These are phyloP conservation scores for Nebria brevicollis DNA, from an alignment of 2,888 invertebrate species.

Conservation along the genomic window DNA sequence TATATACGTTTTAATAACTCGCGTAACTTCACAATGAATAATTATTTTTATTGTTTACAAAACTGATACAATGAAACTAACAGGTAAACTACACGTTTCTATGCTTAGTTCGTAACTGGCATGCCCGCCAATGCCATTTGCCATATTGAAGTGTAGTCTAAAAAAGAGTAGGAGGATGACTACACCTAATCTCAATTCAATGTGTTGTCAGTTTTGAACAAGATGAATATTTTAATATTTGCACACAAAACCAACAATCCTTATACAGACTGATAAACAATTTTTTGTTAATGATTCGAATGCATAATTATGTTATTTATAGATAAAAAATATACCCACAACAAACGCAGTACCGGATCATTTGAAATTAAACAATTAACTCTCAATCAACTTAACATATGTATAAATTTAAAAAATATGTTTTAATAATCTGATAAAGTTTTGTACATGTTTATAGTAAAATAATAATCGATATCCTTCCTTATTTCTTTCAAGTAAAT, in stretches of 20 bases:
- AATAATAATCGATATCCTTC: neutral
- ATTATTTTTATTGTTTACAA: neutral
- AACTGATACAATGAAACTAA: neutral
- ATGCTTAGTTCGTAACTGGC: neutral
- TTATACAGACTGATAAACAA: constrained; percentile 12
- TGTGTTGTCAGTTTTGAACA: neutral
- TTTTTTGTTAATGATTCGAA: constrained; percentile 3
- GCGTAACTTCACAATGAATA: neutral
- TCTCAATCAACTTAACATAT: neutral
- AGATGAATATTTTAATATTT: neutral
- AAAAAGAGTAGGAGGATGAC: neutral
- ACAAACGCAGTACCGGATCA: neutral
- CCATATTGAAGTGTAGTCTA: neutral
- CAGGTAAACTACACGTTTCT: neutral
- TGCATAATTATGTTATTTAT: neutral
- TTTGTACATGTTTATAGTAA: too few relatives aligned
- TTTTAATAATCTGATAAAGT: too few relatives aligned
- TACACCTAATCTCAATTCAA: neutral
- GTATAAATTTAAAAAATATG: too few relatives aligned
- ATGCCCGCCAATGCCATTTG: neutral
- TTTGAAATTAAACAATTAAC: neutral
- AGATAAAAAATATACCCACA: neutral
- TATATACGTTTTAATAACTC: neutral
- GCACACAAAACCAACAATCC: neutral
- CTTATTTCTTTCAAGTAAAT: neutral